These are phyloP conservation scores for Rhinogobius similis DNA, from an alignment of 2,113 vertebrate genomes.

Conservation along the genomic window DNA sequence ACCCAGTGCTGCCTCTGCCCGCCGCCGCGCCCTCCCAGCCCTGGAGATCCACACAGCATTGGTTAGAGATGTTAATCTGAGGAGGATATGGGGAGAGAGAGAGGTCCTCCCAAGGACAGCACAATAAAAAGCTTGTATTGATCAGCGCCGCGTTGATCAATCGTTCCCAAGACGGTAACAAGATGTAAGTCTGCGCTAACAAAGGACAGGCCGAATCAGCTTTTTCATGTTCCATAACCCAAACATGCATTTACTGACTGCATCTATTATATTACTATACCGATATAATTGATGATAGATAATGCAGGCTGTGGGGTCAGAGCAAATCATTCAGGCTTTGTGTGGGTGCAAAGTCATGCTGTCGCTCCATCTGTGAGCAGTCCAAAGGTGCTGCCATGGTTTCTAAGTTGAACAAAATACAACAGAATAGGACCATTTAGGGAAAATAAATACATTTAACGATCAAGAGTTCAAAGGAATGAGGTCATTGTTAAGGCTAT, in stretches of 20 bases:
- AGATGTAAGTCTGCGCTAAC: constrained; percentile 60
- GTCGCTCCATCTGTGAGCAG: neutral
- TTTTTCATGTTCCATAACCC: constrained; percentile 3
- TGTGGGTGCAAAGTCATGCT: neutral
- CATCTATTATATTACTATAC: neutral
- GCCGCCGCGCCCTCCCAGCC: constrained; percentile 11
- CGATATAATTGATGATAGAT: neutral
- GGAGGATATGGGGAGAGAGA: constrained; percentile 51
- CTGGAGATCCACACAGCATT: constrained; percentile 40
- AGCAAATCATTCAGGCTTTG: neutral
- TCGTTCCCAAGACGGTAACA: constrained; percentile 62
- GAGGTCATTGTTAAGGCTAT: no score
- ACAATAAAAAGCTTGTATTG: constrained; percentile 65
- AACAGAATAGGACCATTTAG: no score
- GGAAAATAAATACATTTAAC: no score
- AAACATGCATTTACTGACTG: neutral
- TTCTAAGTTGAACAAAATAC: no score
- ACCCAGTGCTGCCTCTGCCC: neutral
- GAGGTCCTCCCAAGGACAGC: constrained; percentile 72
- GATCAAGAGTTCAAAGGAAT: no score
- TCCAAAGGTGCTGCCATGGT: no score
- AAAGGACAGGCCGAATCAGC: constrained; percentile 41
- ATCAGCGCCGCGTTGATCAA: constrained; percentile 63
- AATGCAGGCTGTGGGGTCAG: neutral
- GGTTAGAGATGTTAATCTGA: constrained; percentile 71